phyloP scores from a whole-genome alignment of 2,113 vertebrate species.

The Salvelinus alpinus region DNA sequence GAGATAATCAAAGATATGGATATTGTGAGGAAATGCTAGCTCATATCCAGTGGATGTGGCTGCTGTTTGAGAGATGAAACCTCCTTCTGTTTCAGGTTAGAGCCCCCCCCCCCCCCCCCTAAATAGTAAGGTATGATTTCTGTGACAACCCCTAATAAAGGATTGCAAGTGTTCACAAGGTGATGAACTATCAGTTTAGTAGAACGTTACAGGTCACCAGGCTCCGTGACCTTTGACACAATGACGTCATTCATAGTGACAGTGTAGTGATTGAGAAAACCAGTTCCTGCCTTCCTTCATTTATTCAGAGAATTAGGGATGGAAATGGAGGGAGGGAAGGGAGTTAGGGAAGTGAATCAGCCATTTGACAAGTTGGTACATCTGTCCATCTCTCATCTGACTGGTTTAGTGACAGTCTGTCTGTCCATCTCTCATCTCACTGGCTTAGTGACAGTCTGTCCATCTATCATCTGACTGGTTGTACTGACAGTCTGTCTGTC shows the following conservation, averaged over 20 bases:
- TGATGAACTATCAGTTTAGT: background rate
- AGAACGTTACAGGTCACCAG: constrained; percentile 16
- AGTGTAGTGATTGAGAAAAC: background rate
- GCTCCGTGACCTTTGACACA: constrained; percentile 13
- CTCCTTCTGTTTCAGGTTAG: no score
- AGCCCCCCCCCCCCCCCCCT: no score
- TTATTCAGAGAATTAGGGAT: constrained; percentile 17
- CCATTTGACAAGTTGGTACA: constrained; percentile 57
- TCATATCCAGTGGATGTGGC: background rate
- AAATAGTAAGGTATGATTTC: no score
- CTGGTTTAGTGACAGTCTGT: constrained; percentile 20
- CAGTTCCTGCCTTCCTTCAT: background rate
- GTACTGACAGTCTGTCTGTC: no score
- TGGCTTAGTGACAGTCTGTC: background rate
- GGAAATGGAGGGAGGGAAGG: constrained; percentile 19
- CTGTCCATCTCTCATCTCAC: constrained; percentile 21
- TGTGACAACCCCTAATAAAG: no score
- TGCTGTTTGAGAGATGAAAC: no score
- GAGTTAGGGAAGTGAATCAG: constrained; percentile 41
- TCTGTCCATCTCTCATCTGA: constrained; percentile 58
- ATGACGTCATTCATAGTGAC: constrained; percentile 11
- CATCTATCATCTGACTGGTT: no score
- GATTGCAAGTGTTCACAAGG: background rate
- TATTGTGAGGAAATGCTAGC: background rate
- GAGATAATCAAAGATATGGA: constrained; percentile 63